Conservation (phyloP, 2,797 vertebrate species). For the Pseudochirops corinnae region DNA sequence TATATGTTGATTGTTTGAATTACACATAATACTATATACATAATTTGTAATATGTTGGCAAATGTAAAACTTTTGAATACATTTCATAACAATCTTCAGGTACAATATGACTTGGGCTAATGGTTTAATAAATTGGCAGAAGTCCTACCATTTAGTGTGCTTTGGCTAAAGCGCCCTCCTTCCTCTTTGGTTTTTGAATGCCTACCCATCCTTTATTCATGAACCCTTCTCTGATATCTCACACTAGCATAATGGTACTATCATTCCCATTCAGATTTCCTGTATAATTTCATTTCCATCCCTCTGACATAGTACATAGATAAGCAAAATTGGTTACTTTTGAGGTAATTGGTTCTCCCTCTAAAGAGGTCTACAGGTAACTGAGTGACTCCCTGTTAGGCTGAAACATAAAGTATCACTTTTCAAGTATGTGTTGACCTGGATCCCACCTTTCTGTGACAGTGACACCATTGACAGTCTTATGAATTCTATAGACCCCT, state of each 20-base stretch:
- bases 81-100: not conserved
- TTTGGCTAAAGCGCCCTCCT: not conserved
- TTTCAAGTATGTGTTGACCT: not conserved
- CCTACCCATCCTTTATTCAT: not conserved
- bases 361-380: not conserved
- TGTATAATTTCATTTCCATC: not conserved
- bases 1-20: not conserved
- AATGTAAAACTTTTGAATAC: not conserved
- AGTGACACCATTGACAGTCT: not conserved
- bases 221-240: not conserved
- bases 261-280: not conserved
- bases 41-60: not conserved
- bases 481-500: not conserved
- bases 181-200: not conserved
- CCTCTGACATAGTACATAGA: not conserved
- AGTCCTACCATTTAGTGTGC: not conserved
- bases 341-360: not conserved
- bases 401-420: not conserved
- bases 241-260: not conserved
- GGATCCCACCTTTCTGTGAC: not conserved
- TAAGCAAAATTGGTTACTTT: not conserved
- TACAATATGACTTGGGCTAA: not conserved
- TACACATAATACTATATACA: not conserved
- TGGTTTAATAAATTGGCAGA: not conserved
- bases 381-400: not conserved